Percentiles rank a stretch among this genome's conserved stretches.
phyloP scores from a whole-genome alignment of 2,113 vertebrate species.

The Actenoides hombroni region DNA sequence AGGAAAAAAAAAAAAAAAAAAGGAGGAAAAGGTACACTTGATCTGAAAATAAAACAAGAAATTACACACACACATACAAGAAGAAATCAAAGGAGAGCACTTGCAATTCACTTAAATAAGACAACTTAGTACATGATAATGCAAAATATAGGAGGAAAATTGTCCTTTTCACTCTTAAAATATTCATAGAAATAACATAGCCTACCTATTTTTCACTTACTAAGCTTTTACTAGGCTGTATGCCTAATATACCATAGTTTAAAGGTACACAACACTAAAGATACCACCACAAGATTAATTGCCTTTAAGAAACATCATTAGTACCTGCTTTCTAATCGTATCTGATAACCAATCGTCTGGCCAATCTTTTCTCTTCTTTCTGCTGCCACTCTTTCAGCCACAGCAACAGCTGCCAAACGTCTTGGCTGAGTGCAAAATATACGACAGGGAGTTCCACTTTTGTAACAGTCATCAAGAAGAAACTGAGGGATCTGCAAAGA shows the following conservation, averaged over 20 bases:
- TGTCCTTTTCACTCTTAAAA: neutral
- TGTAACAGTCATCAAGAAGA: slow-evolving; percentile 88
- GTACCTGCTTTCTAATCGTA: slow-evolving; percentile 95
- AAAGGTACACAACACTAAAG: neutral
- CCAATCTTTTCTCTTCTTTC: slow-evolving; percentile 92
- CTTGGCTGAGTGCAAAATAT: slow-evolving; percentile 96
- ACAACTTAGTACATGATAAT: neutral
- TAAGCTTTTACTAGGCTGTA: neutral
- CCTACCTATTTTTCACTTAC: neutral
- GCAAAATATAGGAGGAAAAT: neutral
- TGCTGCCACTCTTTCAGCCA: slow-evolving; percentile 93
- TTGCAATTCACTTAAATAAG: neutral
- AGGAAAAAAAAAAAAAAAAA: neutral
- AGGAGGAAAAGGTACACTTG: neutral
- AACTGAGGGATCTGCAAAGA: slow-evolving; percentile 92
- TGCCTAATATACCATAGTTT: neutral
- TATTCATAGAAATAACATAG: neutral
- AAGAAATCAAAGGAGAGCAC: neutral
- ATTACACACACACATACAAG: neutral
- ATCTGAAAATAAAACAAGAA: neutral
- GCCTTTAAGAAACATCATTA: neutral
- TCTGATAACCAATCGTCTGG: slow-evolving; percentile 92
- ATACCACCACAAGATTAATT: neutral
- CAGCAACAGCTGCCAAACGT: slow-evolving; percentile 88
- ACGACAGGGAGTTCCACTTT: slow-evolving; percentile 83